phyloP scores from a whole-genome alignment of 2,797 vertebrate genomes.

The Sus cebifrons region DNA sequence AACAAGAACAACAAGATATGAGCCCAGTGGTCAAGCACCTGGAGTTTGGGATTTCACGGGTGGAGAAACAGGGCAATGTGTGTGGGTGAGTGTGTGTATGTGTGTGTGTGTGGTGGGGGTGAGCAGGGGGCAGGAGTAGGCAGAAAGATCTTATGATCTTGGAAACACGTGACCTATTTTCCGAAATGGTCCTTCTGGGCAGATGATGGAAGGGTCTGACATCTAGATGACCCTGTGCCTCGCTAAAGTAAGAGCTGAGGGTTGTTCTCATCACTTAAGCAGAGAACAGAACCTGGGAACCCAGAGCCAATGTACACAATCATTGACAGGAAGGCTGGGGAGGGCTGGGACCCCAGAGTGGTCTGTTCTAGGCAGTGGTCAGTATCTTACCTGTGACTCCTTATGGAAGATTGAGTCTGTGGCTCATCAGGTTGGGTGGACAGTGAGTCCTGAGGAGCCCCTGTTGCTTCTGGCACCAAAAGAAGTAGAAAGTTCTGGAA shows the following conservation, averaged over 20 bases:
- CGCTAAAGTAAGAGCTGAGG: not conserved
- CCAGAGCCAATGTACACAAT: rapidly evolving
- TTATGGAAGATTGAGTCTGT: not conserved
- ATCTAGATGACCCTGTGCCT: not conserved
- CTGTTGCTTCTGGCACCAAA: not conserved
- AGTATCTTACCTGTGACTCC: not conserved
- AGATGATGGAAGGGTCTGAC: not conserved
- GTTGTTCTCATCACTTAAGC: not conserved
- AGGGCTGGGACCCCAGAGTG: not conserved
- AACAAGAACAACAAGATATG: not conserved
- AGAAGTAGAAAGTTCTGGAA: slow-evolving; percentile 31
- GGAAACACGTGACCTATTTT: not conserved
- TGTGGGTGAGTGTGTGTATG: not conserved
- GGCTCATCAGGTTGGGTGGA: not conserved
- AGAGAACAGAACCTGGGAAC: not conserved
- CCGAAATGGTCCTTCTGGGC: slow-evolving; percentile 19
- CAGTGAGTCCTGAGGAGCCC: not conserved
- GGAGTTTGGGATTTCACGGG: not conserved
- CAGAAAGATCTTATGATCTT: not conserved
- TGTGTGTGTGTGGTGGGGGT: rapidly evolving
- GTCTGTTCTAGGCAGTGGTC: not conserved
- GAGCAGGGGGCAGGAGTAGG: too few relatives aligned
- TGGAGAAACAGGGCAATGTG: not conserved
- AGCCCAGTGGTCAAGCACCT: not conserved
- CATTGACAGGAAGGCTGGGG: not conserved